Percentiles rank a stretch among this genome's conserved stretches.
Conservation (phyloP, 2,113 vertebrate species). For the Sisor rabdophorus region DNA sequence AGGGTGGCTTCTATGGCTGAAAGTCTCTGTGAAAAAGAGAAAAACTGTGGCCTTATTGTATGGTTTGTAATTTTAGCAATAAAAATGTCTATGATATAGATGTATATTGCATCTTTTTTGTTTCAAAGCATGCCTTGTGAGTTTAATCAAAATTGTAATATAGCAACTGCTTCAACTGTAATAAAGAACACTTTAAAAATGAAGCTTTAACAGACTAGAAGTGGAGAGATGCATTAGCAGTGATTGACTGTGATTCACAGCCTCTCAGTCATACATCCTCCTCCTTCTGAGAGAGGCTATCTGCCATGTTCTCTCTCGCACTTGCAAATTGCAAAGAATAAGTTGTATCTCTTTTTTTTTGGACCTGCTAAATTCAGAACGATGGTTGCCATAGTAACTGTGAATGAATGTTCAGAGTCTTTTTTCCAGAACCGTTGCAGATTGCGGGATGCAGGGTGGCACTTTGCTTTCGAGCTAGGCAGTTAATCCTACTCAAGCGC, state of each 20-base stretch:
- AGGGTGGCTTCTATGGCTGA: too few species aligned
- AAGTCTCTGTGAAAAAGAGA: neutral
- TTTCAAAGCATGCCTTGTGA: neutral
- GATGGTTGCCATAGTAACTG: constrained; percentile 53
- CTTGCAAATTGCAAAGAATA: constrained; percentile 41
- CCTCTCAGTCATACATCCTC: constrained; percentile 34
- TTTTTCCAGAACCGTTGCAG: constrained; percentile 34
- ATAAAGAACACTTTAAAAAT: constrained; percentile 13
- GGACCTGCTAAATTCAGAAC: constrained; percentile 45
- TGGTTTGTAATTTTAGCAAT: neutral
- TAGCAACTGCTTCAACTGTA: neutral
- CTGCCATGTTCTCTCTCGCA: constrained; percentile 43
- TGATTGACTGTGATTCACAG: constrained; percentile 36
- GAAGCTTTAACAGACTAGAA: neutral
- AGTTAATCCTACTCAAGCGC: constrained; percentile 24
- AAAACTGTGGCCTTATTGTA: neutral
- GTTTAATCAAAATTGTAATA: neutral
- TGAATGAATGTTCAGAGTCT: constrained; percentile 48
- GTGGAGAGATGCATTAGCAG: constrained; percentile 1
- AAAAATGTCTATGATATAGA: neutral
- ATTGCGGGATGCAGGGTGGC: constrained; percentile 31
- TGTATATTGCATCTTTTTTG: neutral
- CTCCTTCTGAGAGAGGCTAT: constrained; percentile 33
- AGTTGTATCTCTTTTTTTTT: constrained; percentile 38
- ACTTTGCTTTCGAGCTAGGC: constrained; percentile 19